Evolutionary conservation across 2,888 invertebrate species (phyloP).

Genomic region (Orthosia gothica): DNA sequence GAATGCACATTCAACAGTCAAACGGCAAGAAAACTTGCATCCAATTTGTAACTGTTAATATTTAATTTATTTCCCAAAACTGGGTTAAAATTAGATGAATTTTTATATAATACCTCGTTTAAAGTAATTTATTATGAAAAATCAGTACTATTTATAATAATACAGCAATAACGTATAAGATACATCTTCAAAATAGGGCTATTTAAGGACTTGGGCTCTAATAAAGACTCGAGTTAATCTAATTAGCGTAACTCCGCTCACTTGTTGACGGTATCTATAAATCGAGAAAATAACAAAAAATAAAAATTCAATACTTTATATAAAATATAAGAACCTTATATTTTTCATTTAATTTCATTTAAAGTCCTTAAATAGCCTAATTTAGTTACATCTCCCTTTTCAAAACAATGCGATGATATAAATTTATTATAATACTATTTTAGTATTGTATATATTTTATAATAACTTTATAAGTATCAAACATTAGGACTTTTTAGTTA

Average conservation of each 20-base stretch:
- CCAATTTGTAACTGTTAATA: no score
- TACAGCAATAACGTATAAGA: constrained; percentile 47
- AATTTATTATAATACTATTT: constrained; percentile 7
- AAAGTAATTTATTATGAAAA: constrained; percentile 37
- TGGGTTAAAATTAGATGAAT: not conserved
- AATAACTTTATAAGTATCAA: constrained; percentile 41
- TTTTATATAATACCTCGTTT: constrained; percentile 3
- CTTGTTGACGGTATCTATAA: no score
- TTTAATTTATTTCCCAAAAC: not conserved
- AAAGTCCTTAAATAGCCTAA: constrained; percentile 21
- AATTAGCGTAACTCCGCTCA: not conserved
- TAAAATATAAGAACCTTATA: no score
- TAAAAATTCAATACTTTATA: no score
- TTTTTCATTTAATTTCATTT: not conserved
- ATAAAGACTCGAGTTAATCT: not conserved
- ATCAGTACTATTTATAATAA: constrained; percentile 34
- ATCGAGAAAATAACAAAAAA: no score
- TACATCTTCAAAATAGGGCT: constrained; percentile 31
- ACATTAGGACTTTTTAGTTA: constrained; percentile 27
- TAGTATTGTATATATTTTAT: constrained; percentile 16
- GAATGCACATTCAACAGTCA: no score
- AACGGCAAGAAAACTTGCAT: no score
- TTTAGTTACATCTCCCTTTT: constrained; percentile 37
- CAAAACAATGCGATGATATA: constrained; percentile 47
- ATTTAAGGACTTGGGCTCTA: not conserved